Percentiles rank a stretch among this genome's conserved stretches.
Conservation (phyloP, 2,888 invertebrate genomes). For the Amphipyra berbera region DNA sequence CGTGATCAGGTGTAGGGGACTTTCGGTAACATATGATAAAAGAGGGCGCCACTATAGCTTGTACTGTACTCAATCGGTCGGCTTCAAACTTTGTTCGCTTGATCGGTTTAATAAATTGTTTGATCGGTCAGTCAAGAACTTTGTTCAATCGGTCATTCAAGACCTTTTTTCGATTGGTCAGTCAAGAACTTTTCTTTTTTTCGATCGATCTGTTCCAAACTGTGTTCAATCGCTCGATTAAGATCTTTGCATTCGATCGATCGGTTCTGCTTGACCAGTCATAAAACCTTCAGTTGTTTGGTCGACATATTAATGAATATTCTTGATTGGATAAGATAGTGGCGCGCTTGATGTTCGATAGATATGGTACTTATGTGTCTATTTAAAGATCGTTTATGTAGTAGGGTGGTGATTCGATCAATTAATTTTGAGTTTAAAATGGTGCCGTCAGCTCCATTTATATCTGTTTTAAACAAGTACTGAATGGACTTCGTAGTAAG, state of each 20-base stretch:
- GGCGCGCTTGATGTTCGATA: not conserved
- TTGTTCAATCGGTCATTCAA: not conserved
- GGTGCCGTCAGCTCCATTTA: slow-evolving; percentile 22
- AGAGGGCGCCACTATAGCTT: slow-evolving; percentile 3
- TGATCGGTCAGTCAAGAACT: slow-evolving; percentile 1
- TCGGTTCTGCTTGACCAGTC: not conserved
- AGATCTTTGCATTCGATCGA: not conserved
- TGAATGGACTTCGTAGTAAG: not conserved
- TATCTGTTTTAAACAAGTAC: not conserved
- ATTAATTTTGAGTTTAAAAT: slow-evolving; percentile 8
- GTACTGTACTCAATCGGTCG: not conserved
- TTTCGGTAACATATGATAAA: slow-evolving; percentile 4
- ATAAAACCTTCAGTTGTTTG: too few species aligned
- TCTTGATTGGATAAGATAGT: too few species aligned
- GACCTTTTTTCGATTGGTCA: not conserved
- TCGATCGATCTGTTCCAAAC: too few species aligned
- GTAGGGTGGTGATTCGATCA: slow-evolving; percentile 2
- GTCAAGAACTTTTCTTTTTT: not conserved
- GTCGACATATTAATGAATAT: too few species aligned
- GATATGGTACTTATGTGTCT: not conserved
- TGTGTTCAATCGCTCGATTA: too few species aligned
- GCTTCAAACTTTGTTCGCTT: not conserved
- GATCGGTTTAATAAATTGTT: not conserved
- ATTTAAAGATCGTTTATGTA: not conserved
- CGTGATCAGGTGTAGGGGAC: slow-evolving; percentile 49